Base-by-base conservation (phyloP, 1,140 invertebrate genomes). In the Drosophila sp. region DNA sequence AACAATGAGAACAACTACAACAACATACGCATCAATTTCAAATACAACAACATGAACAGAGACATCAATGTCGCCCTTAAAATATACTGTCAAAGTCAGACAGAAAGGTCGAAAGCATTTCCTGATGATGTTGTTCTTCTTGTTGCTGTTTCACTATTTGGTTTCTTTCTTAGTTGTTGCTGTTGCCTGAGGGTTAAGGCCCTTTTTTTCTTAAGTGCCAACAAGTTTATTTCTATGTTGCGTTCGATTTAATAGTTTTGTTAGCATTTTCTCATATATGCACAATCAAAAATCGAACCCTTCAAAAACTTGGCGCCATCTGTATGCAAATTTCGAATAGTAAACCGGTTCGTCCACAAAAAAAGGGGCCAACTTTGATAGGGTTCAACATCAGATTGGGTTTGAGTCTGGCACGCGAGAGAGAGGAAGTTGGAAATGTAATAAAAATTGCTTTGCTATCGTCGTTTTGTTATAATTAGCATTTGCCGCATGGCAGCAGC, bases 391-490 rank as follows among this genome's bases (percentile, higher is more conserved):
- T n/a, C 8, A 18, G 27, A 36, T 29, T 62, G 34, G 58, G 16
- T 27, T 34, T 38, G 51, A 5, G 51, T 45, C 27, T 43, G 75
- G 70, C 79, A 78, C 73, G 78, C 78, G 69, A 62, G 53, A 72
- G 69, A 62, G 53, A 72, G 72, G 50, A 74, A 74, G 78, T 81
- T 25, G 59, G 57, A 48, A 74, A 66, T 78, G 58, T 74, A 71
- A 78, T 82, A 63, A 79, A 79, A 79, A 73, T 70, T 73, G 70
- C 54, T 36, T 74, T 45, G 29, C 63, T 54, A 78, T 78, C 59
- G 74, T 53, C 65, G 66, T 78, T 82, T 63, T 48, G 75, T 63
- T 75, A 82, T 71, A 82, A 82, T 82, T 82, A 83, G 64, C 79
- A 78, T 81, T 62, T 61, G 40, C 75, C 79, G 46, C 61, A 66